These are phyloP conservation scores for Macrostomum cliftonense DNA, from an alignment of 2,888 invertebrate species.

Conservation along the genomic window DNA sequence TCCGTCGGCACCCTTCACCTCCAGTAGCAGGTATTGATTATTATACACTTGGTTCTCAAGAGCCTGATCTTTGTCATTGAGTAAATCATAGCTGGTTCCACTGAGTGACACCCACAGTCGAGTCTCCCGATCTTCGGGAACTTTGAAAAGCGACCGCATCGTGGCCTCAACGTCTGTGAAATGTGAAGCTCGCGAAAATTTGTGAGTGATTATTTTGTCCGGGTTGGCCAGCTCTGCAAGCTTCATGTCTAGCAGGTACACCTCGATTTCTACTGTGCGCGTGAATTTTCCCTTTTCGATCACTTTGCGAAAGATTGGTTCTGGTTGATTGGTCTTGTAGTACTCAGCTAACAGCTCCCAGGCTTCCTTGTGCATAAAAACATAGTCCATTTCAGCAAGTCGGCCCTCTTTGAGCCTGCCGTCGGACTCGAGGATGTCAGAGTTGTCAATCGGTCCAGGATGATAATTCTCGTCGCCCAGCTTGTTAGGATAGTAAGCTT, in stretches of 20 bases:
- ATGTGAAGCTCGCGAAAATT: conserved; percentile 32
- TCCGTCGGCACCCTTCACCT: too few relatives aligned
- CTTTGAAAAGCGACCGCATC: conserved; percentile 33
- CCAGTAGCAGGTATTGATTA: too few relatives aligned
- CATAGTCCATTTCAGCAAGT: conserved; percentile 40
- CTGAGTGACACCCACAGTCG: conserved; percentile 39
- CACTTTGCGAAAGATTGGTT: conserved; percentile 36
- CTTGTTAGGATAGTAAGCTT: conserved; percentile 29
- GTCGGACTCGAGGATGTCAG: conserved; percentile 6
- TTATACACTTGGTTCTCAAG: too few relatives aligned
- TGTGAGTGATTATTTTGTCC: conserved; percentile 25
- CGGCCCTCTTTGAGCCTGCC: conserved; percentile 36
- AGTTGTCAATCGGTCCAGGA: conserved; percentile 40
- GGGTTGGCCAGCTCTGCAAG: conserved; percentile 36
- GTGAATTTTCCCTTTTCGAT: conserved; percentile 38
- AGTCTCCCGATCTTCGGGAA: conserved; percentile 35
- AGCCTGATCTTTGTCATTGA: too few relatives aligned
- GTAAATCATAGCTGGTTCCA: conserved; percentile 31
- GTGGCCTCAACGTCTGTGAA: conserved; percentile 29
- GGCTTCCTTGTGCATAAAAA: conserved; percentile 38
- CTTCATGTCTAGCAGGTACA: conserved; percentile 38
- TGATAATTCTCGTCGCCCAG: conserved; percentile 28
- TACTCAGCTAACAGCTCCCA: conserved; percentile 38
- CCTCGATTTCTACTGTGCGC: conserved; percentile 38
- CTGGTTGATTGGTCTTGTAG: conserved; percentile 24